These are phyloP conservation scores for Pterocles gutturalis DNA, from an alignment of 2,113 vertebrate species.

Conservation along the genomic window DNA sequence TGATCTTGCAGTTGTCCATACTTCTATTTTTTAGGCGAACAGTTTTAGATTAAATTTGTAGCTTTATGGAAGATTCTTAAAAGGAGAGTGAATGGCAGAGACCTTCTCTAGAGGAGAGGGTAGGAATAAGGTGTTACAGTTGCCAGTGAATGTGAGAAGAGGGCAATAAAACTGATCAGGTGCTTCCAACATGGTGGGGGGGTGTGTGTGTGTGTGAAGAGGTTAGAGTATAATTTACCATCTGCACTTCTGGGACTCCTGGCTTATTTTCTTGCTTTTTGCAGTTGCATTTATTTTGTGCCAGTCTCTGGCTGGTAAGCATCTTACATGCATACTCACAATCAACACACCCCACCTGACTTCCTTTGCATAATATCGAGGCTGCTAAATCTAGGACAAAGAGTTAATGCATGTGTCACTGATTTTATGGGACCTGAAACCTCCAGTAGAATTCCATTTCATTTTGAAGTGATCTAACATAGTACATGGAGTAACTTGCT, in stretches of 20 bases:
- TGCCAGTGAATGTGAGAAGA: not conserved
- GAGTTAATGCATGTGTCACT: not conserved
- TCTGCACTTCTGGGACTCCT: not conserved
- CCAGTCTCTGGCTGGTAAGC: not conserved
- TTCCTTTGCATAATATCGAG: not conserved
- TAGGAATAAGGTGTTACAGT: not conserved
- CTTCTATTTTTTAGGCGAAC: not conserved
- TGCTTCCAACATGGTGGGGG: rapidly evolving
- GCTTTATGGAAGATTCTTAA: not conserved
- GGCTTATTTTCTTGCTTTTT: not conserved
- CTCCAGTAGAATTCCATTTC: not conserved
- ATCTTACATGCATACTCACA: not conserved
- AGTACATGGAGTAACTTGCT: not conserved
- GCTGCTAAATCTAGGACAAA: not conserved
- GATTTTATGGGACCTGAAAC: not conserved
- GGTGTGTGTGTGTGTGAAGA: not conserved
- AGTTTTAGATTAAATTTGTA: not conserved
- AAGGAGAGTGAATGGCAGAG: not conserved
- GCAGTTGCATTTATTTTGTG: not conserved
- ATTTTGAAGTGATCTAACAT: not conserved
- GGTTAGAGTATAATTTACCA: not conserved
- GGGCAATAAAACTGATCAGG: not conserved
- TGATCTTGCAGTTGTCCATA: not conserved
- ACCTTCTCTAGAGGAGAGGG: not conserved
- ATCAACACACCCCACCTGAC: not conserved